phyloP scores from a whole-genome alignment of 92 coral and sea anemone species.

The Palythoa caribaeorum region DNA sequence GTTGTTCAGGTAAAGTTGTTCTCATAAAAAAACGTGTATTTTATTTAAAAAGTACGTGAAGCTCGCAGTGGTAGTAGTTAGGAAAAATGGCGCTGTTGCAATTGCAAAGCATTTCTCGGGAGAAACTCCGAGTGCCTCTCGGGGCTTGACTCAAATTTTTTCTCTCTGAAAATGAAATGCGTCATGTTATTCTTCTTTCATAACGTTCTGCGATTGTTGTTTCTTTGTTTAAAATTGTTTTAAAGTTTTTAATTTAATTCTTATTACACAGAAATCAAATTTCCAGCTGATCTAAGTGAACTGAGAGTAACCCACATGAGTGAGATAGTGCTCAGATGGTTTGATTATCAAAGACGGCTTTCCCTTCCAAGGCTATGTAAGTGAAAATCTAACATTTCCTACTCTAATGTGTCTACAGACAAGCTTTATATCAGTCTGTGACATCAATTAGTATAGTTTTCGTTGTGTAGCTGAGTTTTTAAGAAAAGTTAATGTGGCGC shows the following conservation, averaged over 20 bases:
- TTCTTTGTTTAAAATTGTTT: background rate
- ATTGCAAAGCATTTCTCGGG: background rate
- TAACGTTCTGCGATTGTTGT: background rate
- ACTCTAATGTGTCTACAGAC: background rate
- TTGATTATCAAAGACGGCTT: conserved; percentile 74
- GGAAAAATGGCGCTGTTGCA: too few relatives aligned
- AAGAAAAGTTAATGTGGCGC: too few relatives aligned
- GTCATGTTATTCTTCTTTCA: background rate
- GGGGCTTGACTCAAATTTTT: background rate
- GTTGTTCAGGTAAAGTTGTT: too few relatives aligned
- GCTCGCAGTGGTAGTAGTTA: too few relatives aligned
- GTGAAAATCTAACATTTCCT: background rate
- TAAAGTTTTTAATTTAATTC: background rate
- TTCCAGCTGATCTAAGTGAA: conserved; percentile 65
- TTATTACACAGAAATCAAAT: conserved; percentile 63
- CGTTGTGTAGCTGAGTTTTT: too few relatives aligned
- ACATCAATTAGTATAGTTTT: too few relatives aligned
- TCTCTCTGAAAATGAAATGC: too few relatives aligned
- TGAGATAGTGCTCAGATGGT: conserved; percentile 85
- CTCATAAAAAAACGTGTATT: too few relatives aligned
- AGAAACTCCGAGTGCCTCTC: background rate
- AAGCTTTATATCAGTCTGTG: too few relatives aligned
- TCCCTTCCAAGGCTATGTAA: conserved; percentile 60
- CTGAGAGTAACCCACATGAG: conserved; percentile 74
- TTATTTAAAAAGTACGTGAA: too few relatives aligned